These are phyloP conservation scores for Malurus alboscapulatus DNA, from an alignment of 2,113 vertebrate genomes.

Conservation along the genomic window DNA sequence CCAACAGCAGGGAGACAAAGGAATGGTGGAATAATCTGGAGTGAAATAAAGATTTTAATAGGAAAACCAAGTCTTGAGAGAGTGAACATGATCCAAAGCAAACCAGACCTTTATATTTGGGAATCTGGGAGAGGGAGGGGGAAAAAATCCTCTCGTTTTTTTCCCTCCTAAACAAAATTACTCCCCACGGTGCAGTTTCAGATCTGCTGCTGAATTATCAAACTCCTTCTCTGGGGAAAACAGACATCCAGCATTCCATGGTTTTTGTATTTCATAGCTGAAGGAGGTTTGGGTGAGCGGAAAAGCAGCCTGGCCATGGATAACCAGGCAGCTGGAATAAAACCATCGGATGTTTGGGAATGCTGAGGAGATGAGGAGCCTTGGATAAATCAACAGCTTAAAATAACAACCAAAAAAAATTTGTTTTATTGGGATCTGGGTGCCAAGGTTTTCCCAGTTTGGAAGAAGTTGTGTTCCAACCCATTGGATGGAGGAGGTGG, in stretches of 20 bases:
- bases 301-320: constrained; percentile 52
- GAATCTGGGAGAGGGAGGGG: constrained; percentile 40
- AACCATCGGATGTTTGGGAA: constrained; percentile 39
- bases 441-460: neutral
- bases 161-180: neutral
- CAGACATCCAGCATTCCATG: constrained; percentile 24
- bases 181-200: neutral
- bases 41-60: constrained; percentile 69
- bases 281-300: constrained; percentile 42
- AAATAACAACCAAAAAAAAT: neutral
- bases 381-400: neutral
- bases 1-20: constrained; percentile 54
- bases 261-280: neutral
- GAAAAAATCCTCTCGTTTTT: neutral
- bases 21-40: constrained; percentile 72
- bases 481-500: neutral
- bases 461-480: neutral
- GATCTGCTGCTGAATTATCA: constrained; percentile 57
- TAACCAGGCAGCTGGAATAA: constrained; percentile 9
- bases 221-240: constrained; percentile 48
- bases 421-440: neutral
- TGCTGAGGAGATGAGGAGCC: neutral
- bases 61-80: constrained; percentile 72
- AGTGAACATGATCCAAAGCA: constrained; percentile 50
- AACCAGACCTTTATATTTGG: neutral